These are phyloP conservation scores for Patagioenas fasciata DNA, from an alignment of 2,113 vertebrate species.

Conservation along the genomic window DNA sequence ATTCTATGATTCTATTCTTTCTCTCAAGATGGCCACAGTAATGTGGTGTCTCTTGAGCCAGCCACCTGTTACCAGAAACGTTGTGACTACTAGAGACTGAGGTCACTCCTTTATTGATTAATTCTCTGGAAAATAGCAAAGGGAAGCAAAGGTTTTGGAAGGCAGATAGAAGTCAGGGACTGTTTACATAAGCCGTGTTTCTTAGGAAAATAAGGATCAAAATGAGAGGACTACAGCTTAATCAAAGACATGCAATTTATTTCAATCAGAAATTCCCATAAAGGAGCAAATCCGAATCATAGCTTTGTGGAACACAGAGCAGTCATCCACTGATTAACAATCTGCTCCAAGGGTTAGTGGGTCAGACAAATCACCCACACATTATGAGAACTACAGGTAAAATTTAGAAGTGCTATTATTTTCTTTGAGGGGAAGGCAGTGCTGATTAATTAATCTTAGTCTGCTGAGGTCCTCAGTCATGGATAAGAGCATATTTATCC, in stretches of 20 bases:
- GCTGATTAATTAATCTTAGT: not conserved
- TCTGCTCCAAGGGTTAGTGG: not conserved
- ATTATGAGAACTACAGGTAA: not conserved
- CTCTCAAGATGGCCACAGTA: not conserved
- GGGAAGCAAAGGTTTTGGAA: not conserved
- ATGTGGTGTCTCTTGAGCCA: not conserved
- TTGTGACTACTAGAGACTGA: not conserved
- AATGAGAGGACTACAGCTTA: not conserved
- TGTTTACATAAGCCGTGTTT: not conserved
- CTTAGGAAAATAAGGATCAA: not conserved
- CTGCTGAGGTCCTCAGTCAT: not conserved
- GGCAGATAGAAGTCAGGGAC: not conserved
- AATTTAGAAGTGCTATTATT: constrained; percentile 9
- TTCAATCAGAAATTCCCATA: not conserved
- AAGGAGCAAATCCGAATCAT: constrained; percentile 27
- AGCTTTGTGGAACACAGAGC: not conserved
- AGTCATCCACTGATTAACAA: constrained; percentile 18
- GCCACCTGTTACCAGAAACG: not conserved
- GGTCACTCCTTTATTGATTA: not conserved
- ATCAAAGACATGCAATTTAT: not conserved
- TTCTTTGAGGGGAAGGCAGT: not conserved
- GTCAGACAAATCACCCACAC: constrained; percentile 21
- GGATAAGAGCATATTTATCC: not conserved
- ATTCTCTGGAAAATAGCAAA: not conserved
- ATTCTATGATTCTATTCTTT: not conserved